Evolutionary conservation across 2,113 vertebrate species (phyloP), one percentile per base, ranked within the genome.

Genomic region (Calidris pugnax): DNA sequence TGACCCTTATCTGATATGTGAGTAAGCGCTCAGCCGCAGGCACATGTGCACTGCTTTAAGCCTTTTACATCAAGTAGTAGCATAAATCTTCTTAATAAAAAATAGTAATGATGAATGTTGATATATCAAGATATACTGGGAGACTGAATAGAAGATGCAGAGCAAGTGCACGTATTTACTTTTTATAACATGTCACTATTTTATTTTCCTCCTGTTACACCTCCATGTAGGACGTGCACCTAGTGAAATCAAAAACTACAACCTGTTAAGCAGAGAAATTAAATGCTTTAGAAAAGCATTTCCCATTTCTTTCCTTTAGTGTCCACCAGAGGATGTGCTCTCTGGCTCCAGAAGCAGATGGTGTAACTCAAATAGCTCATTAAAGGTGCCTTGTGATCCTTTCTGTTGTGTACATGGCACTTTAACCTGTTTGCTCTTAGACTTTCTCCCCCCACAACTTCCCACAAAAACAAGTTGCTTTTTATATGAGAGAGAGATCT

Each of bases 351-450:
- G 89, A 87, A 87, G 66, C 84, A 95, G 69, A 89, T 91, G 86
- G 33, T 79, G n/a, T 87, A 78, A 78, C 90, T 92, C 78, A 80
- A 41, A 90, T 13, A 59, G 48, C 39, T 91, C 60, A 15, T 93
- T 91, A 83, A 75, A 89, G 72, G 47, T 92, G 57, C 26, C 81
- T 92, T 55, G 48, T 74, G 56, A 86, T 83, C 62, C 39, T 69
- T 76, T 79, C 73, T 88, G 64, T 63, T 79, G 33, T 39, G 51
- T 74, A 67, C 78, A 93, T 39, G 78, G 73, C 50, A 57, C 59
- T 76, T 87, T 50, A 97, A 94, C 77, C 87, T 94, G 56, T 79
- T 91, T 97, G 90, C 60, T 82, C 51, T 64, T 53, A 41, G 57
- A 56, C 50, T 62, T 87, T 59, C 43, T 63, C 6, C n/a, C 57